Conservation (phyloP, 2,888 invertebrate genomes). For the Pheosia gnoma region DNA sequence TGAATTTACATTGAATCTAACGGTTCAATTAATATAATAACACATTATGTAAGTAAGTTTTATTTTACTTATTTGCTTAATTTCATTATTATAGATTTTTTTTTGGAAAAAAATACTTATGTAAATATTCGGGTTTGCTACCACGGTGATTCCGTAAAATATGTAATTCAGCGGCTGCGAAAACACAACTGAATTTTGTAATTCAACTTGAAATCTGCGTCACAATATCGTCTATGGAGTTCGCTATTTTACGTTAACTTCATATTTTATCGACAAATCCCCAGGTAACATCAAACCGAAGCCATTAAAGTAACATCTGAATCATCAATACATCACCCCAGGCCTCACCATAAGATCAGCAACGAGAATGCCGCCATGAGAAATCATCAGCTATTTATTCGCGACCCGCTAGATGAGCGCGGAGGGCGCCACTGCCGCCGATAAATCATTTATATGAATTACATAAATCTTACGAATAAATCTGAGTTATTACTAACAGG, state of each 20-base stretch:
- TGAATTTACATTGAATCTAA: no score
- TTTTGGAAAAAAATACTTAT: no score
- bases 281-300: neutral
- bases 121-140: no score
- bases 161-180: no score
- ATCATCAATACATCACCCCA: neutral
- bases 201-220: no score
- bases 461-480: neutral
- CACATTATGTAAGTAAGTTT: no score
- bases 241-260: neutral
- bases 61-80: no score
- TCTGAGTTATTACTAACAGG: neutral
- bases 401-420: neutral
- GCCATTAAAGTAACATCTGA: neutral
- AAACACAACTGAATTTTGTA: no score
- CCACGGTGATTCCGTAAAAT: no score
- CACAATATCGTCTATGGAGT: no score
- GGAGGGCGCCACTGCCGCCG: neutral
- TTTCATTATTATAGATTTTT: no score
- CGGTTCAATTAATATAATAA: no score
- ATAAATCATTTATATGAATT: slow-evolving; percentile 3
- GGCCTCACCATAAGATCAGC: neutral
- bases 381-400: neutral
- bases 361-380: neutral
- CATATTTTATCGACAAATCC: neutral